Percentiles rank a stretch among this genome's conserved stretches.
Conservation (phyloP, 2,888 invertebrate genomes). For the Gymnosoma rotundatum region DNA sequence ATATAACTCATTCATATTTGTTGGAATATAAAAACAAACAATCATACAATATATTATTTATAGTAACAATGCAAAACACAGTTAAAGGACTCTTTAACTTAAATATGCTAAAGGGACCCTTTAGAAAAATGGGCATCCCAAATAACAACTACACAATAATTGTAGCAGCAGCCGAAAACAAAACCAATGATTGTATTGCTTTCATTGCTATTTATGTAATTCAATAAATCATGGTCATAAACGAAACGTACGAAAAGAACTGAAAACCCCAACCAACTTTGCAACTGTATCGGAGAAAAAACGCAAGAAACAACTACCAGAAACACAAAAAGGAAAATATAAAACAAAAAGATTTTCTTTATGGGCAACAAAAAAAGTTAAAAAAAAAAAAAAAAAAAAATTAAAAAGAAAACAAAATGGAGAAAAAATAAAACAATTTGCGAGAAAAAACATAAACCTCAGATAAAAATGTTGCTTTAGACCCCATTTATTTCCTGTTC, state of each 20-base stretch:
- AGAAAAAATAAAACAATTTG: constrained; percentile 32
- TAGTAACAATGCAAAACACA: neutral
- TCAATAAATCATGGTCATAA: constrained; percentile 80
- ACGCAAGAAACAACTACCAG: constrained; percentile 21
- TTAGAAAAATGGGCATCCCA: constrained; percentile 46
- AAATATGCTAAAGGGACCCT: constrained; percentile 77
- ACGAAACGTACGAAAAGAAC: constrained; percentile 64
- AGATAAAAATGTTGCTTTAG: constrained; percentile 56
- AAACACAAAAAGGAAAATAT: constrained; percentile 60
- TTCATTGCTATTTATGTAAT: constrained; percentile 80
- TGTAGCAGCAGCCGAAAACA: constrained; percentile 51
- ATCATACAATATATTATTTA: neutral
- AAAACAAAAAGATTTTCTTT: constrained; percentile 60
- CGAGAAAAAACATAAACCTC: constrained; percentile 48
- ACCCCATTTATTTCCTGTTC: constrained; percentile 10
- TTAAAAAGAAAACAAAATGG: neutral
- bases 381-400: constrained; percentile 2
- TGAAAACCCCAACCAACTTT: constrained; percentile 44
- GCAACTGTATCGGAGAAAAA: constrained; percentile 3
- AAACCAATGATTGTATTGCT: constrained; percentile 78
- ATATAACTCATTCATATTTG: constrained; percentile 2
- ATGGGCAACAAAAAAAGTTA: neutral
- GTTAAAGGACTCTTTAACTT: constrained; percentile 73
- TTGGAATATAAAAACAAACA: neutral
- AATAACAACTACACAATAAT: constrained; percentile 28